phyloP scores from a whole-genome alignment of 1,140 invertebrate species.

The Lethocerus indicus region DNA sequence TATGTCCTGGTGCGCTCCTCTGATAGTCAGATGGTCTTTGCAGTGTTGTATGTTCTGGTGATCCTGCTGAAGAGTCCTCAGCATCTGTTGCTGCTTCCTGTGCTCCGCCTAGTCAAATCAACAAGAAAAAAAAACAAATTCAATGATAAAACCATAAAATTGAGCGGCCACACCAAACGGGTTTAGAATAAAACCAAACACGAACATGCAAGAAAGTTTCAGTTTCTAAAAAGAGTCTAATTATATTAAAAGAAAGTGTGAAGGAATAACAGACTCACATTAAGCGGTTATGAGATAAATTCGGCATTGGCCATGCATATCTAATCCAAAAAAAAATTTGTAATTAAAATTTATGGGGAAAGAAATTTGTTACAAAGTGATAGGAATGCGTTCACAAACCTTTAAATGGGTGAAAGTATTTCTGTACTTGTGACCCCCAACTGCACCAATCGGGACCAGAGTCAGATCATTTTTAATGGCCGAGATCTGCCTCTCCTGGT shows the following conservation, averaged over 20 bases:
- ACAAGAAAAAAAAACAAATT: too few species aligned
- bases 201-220: neutral
- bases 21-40: neutral
- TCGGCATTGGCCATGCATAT: too few species aligned
- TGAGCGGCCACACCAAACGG: too few species aligned
- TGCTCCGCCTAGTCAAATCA: constrained; percentile 28
- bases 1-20: constrained; percentile 7
- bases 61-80: constrained; percentile 26
- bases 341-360: too few species aligned
- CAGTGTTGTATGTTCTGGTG: constrained; percentile 22
- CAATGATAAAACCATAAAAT: too few species aligned
- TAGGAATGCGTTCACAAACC: constrained; percentile 18
- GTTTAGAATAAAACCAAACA: neutral
- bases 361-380: too few species aligned
- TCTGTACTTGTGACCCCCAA: constrained; percentile 11
- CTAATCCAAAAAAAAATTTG: too few species aligned
- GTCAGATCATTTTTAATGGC: constrained; percentile 23
- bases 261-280: too few species aligned
- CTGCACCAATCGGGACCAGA: constrained; percentile 18
- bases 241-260: too few species aligned
- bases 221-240: too few species aligned
- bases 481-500: constrained; percentile 24
- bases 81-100: constrained; percentile 25
- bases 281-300: too few species aligned
- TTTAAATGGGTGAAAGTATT: constrained; percentile 22